These are phyloP conservation scores for Chaenocephalus aceratus DNA, from an alignment of 2,113 vertebrate genomes.

Conservation along the genomic window DNA sequence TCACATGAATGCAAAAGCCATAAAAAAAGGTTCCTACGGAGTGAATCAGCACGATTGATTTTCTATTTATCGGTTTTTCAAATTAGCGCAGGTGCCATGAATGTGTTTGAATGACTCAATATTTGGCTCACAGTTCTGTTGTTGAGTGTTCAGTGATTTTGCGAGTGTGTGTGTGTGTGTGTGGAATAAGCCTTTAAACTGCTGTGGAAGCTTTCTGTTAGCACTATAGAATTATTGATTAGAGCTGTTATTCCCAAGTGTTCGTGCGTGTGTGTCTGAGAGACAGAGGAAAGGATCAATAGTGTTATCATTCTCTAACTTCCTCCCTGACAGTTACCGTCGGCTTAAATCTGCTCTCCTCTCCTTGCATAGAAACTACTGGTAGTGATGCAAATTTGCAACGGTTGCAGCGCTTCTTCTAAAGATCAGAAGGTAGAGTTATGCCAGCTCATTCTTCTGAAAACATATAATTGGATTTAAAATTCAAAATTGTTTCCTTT, in stretches of 20 bases:
- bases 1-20: background rate
- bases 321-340: conserved; percentile 57
- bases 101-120: conserved; percentile 35
- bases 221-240: conserved; percentile 66
- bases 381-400: too few relatives aligned
- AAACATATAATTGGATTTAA: too few relatives aligned
- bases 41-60: conserved; percentile 38
- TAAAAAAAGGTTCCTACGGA: conserved; percentile 12
- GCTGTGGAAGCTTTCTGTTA: conserved; percentile 71
- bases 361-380: background rate
- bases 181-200: conserved; percentile 60
- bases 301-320: conserved; percentile 60
- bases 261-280: conserved; percentile 18
- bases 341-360: conserved; percentile 40
- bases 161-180: conserved; percentile 11
- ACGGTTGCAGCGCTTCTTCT: too few relatives aligned
- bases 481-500: too few relatives aligned
- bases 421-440: too few relatives aligned
- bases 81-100: conserved; percentile 42
- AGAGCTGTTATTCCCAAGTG: conserved; percentile 21
- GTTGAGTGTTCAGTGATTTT: background rate
- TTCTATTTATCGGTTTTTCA: conserved; percentile 32
- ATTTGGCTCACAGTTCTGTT: conserved; percentile 18
- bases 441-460: too few relatives aligned
- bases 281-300: background rate